Evolutionary conservation across 2,888 invertebrate genomes (phyloP).

Genomic region (Heliconius charithonia): DNA sequence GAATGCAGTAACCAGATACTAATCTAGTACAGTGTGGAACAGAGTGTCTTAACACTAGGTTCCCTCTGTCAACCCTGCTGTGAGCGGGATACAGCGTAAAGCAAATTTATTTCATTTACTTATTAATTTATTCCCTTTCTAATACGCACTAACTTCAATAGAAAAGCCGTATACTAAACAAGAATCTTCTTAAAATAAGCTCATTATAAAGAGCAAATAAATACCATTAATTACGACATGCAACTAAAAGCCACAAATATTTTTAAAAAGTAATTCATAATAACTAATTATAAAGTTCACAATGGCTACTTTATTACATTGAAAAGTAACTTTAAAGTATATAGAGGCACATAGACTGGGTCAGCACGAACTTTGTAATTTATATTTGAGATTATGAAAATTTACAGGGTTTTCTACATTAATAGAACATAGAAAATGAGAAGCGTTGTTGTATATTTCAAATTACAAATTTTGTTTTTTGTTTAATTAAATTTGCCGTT

Average conservation of each 20-base stretch:
- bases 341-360: background rate
- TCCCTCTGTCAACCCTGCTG: no score
- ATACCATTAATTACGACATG: no score
- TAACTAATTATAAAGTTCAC: slow-evolving; percentile 12
- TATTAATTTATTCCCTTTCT: no score
- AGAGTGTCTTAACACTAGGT: no score
- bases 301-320: slow-evolving; percentile 15
- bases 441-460: background rate
- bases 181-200: no score
- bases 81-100: no score
- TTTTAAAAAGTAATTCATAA: slow-evolving; percentile 4
- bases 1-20: no score
- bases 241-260: slow-evolving; percentile 5
- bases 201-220: no score
- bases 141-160: no score
- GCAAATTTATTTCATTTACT: no score
- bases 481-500: background rate
- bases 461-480: background rate
- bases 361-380: background rate
- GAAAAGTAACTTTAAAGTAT: background rate
- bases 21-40: no score
- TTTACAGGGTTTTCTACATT: background rate
- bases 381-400: slow-evolving; percentile 6
- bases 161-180: no score
- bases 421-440: background rate